Evolutionary conservation across 2,888 invertebrate genomes (phyloP).

Genomic region (Oasisia sp.): DNA sequence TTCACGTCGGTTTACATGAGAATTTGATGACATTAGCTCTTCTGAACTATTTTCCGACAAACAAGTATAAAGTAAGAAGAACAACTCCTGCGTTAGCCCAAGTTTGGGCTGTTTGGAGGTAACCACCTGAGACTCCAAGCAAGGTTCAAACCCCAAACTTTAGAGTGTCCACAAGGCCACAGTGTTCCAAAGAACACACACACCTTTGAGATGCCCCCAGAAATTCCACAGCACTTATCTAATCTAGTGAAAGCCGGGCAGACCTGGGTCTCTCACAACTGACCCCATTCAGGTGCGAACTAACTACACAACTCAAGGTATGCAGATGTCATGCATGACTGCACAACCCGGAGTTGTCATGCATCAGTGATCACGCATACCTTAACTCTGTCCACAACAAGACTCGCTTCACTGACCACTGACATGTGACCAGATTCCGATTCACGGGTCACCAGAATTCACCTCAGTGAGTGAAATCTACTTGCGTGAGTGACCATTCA

Average conservation of each 20-base stretch:
- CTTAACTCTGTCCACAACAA: not conserved
- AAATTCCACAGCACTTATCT: not conserved
- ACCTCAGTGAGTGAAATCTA: too few species aligned
- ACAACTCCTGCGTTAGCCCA: too few species aligned
- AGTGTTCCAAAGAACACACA: not conserved
- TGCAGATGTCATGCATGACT: not conserved
- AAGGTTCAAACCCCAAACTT: too few species aligned
- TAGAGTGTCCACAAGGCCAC: not conserved
- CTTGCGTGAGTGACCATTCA: too few species aligned
- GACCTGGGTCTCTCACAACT: not conserved
- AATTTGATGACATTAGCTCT: too few species aligned
- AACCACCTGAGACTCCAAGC: too few species aligned
- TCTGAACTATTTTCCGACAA: too few species aligned
- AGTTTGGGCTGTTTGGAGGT: too few species aligned
- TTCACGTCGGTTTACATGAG: too few species aligned
- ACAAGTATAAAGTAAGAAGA: too few species aligned
- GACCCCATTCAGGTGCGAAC: not conserved
- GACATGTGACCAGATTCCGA: not conserved
- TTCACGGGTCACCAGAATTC: too few species aligned
- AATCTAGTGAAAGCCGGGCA: not conserved
- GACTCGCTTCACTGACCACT: not conserved
- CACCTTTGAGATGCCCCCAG: not conserved
- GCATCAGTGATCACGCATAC: not conserved
- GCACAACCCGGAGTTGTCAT: not conserved
- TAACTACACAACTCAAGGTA: not conserved